These are phyloP conservation scores for Amyelois transitella DNA, from an alignment of 1,140 invertebrate species.

Conservation along the genomic window DNA sequence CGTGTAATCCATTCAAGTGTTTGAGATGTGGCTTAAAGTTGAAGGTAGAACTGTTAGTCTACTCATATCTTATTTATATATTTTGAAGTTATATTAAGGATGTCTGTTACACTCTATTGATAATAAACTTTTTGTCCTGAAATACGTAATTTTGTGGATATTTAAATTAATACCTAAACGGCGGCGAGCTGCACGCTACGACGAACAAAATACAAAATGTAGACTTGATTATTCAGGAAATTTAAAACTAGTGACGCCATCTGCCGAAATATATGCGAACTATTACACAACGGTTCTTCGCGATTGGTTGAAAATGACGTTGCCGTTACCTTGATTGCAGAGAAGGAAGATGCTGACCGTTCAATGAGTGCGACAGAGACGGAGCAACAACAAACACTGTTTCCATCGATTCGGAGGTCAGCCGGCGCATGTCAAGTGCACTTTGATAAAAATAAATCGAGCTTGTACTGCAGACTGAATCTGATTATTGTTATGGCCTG, in stretches of 20 bases:
- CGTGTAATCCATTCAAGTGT: too few species aligned
- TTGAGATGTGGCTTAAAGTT: too few species aligned
- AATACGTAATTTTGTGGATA: too few species aligned
- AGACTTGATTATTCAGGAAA: not conserved
- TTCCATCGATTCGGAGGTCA: conserved; percentile 60
- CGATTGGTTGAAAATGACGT: conserved; percentile 31
- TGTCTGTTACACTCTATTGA: too few species aligned
- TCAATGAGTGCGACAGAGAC: conserved; percentile 34
- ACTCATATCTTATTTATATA: too few species aligned
- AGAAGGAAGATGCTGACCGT: conserved; percentile 11
- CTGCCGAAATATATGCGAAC: conserved; percentile 35
- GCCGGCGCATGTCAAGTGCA: conserved; percentile 57
- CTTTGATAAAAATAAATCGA: conserved; percentile 32
- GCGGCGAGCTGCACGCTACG: too few species aligned
- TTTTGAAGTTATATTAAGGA: too few species aligned
- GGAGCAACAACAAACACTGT: conserved; percentile 58
- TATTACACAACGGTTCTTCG: conserved; percentile 15
- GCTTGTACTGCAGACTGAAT: not conserved
- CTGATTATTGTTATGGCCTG: not conserved
- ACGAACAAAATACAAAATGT: too few species aligned
- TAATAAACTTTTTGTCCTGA: too few species aligned
- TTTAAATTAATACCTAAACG: too few species aligned
- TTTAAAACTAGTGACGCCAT: conserved; percentile 37
- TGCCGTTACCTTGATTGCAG: conserved; percentile 34
- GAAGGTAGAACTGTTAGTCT: too few species aligned